Evolutionary conservation across 1,140 invertebrate species (phyloP).

Genomic region (Teleogryllus occipitalis): DNA sequence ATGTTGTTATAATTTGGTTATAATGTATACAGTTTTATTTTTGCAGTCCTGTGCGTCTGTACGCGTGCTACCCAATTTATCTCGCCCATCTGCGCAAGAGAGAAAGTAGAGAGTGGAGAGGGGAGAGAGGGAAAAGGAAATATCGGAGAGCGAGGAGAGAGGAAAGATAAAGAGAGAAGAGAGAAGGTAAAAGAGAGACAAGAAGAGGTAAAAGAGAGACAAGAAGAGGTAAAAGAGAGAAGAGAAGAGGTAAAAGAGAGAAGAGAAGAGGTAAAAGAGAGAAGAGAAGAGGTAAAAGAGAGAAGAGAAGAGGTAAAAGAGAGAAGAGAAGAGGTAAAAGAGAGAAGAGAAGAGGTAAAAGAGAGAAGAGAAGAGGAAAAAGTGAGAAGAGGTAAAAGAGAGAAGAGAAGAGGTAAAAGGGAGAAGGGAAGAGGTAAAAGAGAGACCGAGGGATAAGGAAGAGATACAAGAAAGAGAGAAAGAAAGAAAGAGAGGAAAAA

Average conservation of each 20-base stretch:
- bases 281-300: neutral
- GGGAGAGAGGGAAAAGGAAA: neutral
- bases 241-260: neutral
- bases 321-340: neutral
- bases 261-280: neutral
- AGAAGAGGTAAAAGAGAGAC: neutral
- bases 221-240: neutral
- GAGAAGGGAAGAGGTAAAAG: neutral
- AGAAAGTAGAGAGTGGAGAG: neutral
- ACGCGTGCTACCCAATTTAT: neutral
- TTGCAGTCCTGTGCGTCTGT: neutral
- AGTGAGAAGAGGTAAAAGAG: neutral
- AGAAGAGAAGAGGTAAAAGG: neutral
- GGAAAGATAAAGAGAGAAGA: neutral
- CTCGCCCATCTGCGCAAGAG: neutral
- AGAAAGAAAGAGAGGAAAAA: neutral
- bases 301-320: neutral
- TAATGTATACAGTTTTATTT: conserved; percentile 3
- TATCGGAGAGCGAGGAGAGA: neutral
- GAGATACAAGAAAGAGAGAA: neutral
- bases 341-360: neutral
- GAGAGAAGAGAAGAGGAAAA: neutral
- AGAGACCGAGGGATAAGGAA: neutral
- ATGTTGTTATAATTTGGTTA: neutral
- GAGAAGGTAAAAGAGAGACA: neutral